Evolutionary conservation across 2,888 invertebrate species (phyloP).

Genomic region (Hololepta plana): DNA sequence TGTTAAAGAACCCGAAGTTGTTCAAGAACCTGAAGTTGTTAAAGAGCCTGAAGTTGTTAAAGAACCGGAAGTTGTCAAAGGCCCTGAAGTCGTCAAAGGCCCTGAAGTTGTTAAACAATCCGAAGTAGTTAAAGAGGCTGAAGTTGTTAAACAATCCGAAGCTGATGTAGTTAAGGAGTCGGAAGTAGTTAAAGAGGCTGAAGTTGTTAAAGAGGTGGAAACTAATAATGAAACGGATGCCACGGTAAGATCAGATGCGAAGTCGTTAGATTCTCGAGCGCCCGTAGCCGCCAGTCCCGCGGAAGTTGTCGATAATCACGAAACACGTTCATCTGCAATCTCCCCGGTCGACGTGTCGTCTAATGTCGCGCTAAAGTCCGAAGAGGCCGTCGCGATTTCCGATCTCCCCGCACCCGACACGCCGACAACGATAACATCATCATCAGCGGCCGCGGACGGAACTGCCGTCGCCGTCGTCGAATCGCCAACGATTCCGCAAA

Average conservation of each 20-base stretch:
- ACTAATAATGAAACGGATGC: background rate
- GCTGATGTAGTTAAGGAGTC: constrained; percentile 8
- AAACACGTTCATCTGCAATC: no score
- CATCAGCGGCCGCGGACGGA: background rate
- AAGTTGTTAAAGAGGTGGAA: constrained; percentile 7
- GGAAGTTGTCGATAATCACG: no score
- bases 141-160: no score
- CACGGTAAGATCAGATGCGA: constrained; percentile 1
- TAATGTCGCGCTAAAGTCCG: no score
- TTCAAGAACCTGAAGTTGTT: constrained; percentile 5
- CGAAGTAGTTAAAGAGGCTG: constrained; percentile 6
- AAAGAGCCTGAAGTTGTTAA: constrained; percentile 5
- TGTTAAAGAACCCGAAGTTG: constrained; percentile 6
- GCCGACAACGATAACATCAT: background rate
- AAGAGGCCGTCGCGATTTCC: constrained; percentile 6
- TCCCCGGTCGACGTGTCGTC: no score
- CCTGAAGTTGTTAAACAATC: background rate
- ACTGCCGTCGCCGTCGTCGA: background rate
- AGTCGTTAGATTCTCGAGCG: no score
- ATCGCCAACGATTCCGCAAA: background rate
- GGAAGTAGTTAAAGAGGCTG: constrained; percentile 8
- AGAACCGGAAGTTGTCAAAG: constrained; percentile 4
- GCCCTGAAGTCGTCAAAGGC: background rate
- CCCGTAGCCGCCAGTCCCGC: no score
- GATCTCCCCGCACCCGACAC: constrained; percentile 5